These are phyloP conservation scores for Lepidocyrtinus sp. DNA, from an alignment of 2,888 invertebrate genomes.

Conservation along the genomic window DNA sequence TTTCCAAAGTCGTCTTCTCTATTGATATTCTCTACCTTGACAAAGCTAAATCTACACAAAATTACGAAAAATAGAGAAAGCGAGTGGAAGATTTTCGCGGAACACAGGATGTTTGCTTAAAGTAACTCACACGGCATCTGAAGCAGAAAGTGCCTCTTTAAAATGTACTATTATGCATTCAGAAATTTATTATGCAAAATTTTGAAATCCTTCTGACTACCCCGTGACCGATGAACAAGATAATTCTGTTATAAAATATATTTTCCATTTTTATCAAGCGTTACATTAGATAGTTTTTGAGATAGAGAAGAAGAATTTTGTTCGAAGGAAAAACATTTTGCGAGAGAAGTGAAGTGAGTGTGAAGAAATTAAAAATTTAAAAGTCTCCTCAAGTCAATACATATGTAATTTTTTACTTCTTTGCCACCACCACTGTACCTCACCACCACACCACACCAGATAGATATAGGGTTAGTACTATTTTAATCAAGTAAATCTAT, in stretches of 20 bases:
- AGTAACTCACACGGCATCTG: too few relatives aligned
- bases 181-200: background rate
- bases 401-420: background rate
- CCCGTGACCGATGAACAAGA: background rate
- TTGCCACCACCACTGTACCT: background rate
- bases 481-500: background rate
- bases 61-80: background rate
- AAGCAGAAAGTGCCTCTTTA: too few relatives aligned
- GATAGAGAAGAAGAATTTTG: background rate
- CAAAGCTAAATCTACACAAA: too few relatives aligned
- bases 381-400: background rate
- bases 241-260: background rate
- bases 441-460: background rate
- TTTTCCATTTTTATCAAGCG: background rate
- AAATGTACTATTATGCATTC: too few relatives aligned
- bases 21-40: too few relatives aligned
- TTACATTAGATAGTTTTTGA: background rate
- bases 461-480: background rate
- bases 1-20: background rate
- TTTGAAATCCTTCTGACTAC: background rate
- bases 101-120: background rate
- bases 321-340: background rate
- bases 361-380: background rate
- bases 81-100: background rate
- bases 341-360: background rate